A percentile compares a stretch with the other conserved stretches of the same genome.
These are phyloP conservation scores for Coregonus sp. DNA, from an alignment of 2,797 vertebrate genomes.

Conservation along the genomic window DNA sequence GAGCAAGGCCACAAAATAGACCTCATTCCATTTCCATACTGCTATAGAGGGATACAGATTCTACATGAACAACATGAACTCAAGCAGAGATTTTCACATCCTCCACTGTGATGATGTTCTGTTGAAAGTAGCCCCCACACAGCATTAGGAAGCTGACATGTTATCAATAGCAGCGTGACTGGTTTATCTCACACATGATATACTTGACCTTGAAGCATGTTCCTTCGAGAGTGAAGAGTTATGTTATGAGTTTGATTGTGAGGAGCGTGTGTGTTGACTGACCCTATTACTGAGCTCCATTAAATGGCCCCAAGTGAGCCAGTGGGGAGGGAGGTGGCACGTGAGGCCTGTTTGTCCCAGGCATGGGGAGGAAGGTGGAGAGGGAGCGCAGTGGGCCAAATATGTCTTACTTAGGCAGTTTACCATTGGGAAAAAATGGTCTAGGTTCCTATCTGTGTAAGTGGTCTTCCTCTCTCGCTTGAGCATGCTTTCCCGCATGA, in stretches of 20 bases:
- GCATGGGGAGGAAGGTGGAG: slow-evolving; percentile 8
- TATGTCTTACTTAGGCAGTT: too few relatives aligned
- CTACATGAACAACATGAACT: neutral
- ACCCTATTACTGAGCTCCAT: slow-evolving; percentile 30
- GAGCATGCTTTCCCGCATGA: too few relatives aligned
- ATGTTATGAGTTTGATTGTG: neutral
- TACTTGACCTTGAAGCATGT: slow-evolving; percentile 31
- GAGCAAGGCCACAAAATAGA: neutral
- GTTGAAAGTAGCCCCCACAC: neutral
- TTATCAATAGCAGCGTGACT: slow-evolving; percentile 9
- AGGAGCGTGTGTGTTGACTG: slow-evolving; percentile 13
- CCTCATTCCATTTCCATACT: neutral
- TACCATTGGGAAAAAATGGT: too few relatives aligned
- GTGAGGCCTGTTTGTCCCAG: too few relatives aligned
- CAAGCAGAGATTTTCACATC: neutral
- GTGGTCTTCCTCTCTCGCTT: too few relatives aligned
- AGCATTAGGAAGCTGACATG: neutral
- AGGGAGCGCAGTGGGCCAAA: neutral
- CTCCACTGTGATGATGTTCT: neutral
- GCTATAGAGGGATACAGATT: neutral
- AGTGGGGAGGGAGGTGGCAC: neutral
- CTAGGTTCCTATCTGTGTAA: too few relatives aligned
- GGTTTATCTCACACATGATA: slow-evolving; percentile 10
- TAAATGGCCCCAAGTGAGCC: slow-evolving; percentile 22
- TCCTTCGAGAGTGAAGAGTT: neutral